These are phyloP conservation scores for Paradoxurus hermaphroditus DNA, from an alignment of 2,113 vertebrate genomes.

Conservation along the genomic window DNA sequence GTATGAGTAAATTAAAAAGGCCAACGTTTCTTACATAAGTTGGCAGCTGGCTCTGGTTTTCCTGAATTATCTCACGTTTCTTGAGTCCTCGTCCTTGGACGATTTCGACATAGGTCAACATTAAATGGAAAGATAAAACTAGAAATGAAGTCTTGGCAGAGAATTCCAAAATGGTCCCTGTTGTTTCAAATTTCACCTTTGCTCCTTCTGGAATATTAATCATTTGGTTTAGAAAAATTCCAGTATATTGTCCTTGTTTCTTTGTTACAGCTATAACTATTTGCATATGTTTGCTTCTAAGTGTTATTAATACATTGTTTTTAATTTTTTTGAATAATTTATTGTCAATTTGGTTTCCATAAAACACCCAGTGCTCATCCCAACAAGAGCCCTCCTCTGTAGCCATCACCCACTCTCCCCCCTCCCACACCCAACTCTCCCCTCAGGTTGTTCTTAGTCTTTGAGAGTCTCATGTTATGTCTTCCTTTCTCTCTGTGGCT, in stretches of 20 bases:
- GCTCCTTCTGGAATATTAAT: neutral
- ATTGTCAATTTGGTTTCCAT: too few species aligned
- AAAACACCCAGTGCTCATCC: too few species aligned
- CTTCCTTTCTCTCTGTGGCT: too few species aligned
- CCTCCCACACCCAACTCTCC: too few species aligned
- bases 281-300: neutral
- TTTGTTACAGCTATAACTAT: neutral
- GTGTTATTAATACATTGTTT: neutral
- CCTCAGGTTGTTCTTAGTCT: too few species aligned
- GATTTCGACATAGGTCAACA: constrained; percentile 7
- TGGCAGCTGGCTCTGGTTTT: neutral
- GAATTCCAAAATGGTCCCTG: neutral
- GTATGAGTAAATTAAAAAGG: neutral
- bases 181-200: neutral
- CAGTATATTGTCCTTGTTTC: neutral
- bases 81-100: neutral
- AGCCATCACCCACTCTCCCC: too few species aligned
- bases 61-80: neutral
- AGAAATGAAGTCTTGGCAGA: neutral
- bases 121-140: constrained; percentile 14
- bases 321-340: neutral
- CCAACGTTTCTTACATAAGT: neutral
- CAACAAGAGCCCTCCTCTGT: too few species aligned
- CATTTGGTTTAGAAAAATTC: neutral
- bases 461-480: too few species aligned